Evolutionary conservation across 2,113 vertebrate genomes (phyloP), one percentile per base, ranked within the genome.

Genomic region (Lepus europaeus): DNA sequence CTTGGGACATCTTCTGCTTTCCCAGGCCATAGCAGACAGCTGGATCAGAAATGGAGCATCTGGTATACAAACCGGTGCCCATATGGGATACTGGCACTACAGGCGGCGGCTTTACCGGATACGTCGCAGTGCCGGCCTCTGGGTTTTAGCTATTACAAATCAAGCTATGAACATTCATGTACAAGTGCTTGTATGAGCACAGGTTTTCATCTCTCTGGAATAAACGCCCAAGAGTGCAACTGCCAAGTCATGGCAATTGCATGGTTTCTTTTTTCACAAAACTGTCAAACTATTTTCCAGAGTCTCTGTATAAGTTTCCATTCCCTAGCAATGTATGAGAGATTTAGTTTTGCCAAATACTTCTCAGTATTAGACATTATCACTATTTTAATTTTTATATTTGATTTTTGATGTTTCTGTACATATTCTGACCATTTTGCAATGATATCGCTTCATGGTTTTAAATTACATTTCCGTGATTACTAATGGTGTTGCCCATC

Each of bases 321-420:
- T 87, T 93, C n/a, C 77, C 27, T n/a, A 90, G n/a, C 27, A 81
- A n/a, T 25, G 5, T 70, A 87, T n/a, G 64, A 82, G 59, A 68
- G 68, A 82, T 74, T 12, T 6, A 56, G 10, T 66, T 66, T 73
- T n/a, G 82, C 36, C 11, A 14, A 4, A 56, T 66, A n/a, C 20
- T 93, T 20, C 51, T 19, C 25, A 89, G 45, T 13, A 73, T 76
- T 82, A n/a, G 29, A 5, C 82, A 61, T 56, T 76, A 76, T 59
- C 19, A 59, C 4, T 68, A 56, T 64, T 81, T 79, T 22, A 25
- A 82, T 59, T 76, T 68, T 36, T 36, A 89, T 88, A 76, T 45
- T 69, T 85, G 6, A 56, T 19, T 59, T 20, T 64, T 64, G 29
- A 33, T 88, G 76, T 66, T 92, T 92, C 70, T 6, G 61, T 79